These are phyloP conservation scores for Amazona finschi DNA, from an alignment of 2,797 vertebrate genomes.

Conservation along the genomic window DNA sequence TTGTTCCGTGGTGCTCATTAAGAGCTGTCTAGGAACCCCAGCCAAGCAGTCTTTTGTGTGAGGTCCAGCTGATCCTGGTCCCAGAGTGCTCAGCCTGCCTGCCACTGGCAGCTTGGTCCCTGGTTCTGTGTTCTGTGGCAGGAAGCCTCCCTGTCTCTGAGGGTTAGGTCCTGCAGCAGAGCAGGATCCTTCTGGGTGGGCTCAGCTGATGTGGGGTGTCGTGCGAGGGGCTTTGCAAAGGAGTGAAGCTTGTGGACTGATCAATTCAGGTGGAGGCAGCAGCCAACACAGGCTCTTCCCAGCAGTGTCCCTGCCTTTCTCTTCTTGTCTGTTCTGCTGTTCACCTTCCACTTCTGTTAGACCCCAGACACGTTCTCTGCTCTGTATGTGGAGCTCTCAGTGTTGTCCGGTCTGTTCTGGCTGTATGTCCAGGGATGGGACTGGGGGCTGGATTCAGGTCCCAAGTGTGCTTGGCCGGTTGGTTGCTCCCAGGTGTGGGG, in stretches of 20 bases:
- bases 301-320: constrained; percentile 19
- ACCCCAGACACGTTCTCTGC: neutral
- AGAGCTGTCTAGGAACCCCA: neutral
- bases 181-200: neutral
- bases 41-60: neutral
- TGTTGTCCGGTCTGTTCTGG: constrained; percentile 15
- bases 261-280: neutral
- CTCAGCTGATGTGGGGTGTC: neutral
- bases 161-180: neutral
- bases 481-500: neutral
- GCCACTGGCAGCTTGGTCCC: neutral
- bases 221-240: neutral
- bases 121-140: neutral
- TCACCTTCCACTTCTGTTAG: constrained; percentile 21
- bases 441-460: constrained; percentile 56
- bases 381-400: constrained; percentile 22
- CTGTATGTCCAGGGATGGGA: neutral
- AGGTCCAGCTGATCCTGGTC: neutral
- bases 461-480: neutral
- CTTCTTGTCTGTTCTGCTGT: constrained; percentile 42
- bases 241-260: neutral
- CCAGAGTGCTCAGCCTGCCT: neutral
- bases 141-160: neutral
- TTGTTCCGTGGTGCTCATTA: accelerated
- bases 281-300: neutral